A percentile compares a stretch with the other conserved stretches of the same genome.
phyloP scores from a whole-genome alignment of 2,113 vertebrate species.

The Callorhinus ursinus region DNA sequence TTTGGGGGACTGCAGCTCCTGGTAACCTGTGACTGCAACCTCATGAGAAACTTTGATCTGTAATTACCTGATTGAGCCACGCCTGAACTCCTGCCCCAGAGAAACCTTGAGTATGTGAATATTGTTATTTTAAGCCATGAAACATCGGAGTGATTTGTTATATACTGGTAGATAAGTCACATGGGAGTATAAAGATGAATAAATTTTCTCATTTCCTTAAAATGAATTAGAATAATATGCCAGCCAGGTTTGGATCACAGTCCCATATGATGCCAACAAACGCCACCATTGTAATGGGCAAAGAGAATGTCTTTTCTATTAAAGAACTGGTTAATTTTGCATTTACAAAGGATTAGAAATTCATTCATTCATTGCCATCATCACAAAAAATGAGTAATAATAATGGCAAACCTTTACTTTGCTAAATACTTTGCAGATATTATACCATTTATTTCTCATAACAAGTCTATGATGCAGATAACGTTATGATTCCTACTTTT shows the following conservation, averaged over 20 bases:
- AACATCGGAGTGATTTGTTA: neutral
- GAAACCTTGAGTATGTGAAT: neutral
- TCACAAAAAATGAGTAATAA: neutral
- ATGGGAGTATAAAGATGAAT: neutral
- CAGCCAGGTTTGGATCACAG: neutral
- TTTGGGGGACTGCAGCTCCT: neutral
- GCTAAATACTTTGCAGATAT: neutral
- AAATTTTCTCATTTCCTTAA: neutral
- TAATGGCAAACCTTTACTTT: neutral
- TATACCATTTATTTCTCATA: neutral
- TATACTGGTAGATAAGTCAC: neutral
- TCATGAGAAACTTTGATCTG: neutral
- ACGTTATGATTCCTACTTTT: neutral
- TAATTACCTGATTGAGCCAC: neutral
- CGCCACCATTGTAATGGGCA: neutral
- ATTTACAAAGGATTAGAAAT: neutral
- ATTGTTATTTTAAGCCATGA: neutral
- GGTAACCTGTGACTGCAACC: neutral
- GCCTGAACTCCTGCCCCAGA: neutral
- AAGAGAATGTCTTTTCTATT: neutral
- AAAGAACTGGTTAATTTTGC: neutral
- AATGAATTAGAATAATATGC: constrained; percentile 34
- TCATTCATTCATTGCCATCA: neutral
- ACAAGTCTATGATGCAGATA: neutral
- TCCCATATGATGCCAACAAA: neutral